Conservation (phyloP, 2,113 vertebrate species). For the Tragulus kanchil region DNA sequence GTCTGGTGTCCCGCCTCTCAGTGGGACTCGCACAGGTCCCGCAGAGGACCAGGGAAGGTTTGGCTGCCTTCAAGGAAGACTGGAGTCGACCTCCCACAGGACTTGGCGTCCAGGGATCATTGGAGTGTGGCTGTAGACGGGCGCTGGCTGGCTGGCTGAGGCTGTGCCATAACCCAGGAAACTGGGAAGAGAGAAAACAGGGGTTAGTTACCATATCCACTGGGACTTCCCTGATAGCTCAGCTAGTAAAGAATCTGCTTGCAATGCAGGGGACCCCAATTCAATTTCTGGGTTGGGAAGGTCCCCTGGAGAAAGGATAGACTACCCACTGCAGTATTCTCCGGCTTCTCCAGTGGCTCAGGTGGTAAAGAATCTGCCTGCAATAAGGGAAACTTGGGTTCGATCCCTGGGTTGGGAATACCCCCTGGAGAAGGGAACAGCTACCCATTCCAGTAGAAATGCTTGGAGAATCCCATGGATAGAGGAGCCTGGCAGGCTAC, state of each 20-base stretch:
- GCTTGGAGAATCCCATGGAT: background rate
- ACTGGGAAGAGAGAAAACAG: background rate
- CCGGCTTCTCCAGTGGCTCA: too few relatives aligned
- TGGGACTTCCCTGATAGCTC: background rate
- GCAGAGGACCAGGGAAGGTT: background rate
- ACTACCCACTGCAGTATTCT: background rate
- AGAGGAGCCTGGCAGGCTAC: background rate
- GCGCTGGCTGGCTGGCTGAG: too few relatives aligned
- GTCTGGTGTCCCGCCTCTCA: fast-evolving
- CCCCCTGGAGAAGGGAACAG: too few relatives aligned
- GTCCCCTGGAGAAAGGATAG: background rate
- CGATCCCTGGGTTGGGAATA: too few relatives aligned
- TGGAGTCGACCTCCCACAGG: background rate
- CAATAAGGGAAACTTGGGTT: too few relatives aligned
- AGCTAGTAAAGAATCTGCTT: background rate
- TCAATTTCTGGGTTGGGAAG: background rate
- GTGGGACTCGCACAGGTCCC: background rate
- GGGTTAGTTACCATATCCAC: too few relatives aligned
- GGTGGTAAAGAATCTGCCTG: too few relatives aligned
- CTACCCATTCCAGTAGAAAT: too few relatives aligned
- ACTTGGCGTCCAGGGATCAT: too few relatives aligned
- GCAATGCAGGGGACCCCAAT: background rate
- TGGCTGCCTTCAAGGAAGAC: background rate
- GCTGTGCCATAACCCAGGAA: background rate
- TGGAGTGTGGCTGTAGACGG: background rate